phyloP scores from a whole-genome alignment of 2,888 invertebrate genomes.

The Meteorus cinctellus region DNA sequence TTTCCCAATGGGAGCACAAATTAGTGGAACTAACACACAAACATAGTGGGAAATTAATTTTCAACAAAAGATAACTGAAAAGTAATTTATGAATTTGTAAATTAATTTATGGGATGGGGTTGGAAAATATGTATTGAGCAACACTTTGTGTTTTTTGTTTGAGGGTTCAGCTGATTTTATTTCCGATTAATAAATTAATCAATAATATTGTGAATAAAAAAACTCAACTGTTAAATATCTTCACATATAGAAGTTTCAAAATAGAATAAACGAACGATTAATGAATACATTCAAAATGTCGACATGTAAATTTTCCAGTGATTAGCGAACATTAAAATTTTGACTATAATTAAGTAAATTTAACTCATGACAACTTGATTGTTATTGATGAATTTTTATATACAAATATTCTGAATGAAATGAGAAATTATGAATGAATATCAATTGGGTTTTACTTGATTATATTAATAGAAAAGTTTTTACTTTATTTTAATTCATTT shows the following conservation, averaged over 20 bases:
- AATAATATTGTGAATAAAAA: neutral
- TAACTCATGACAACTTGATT: neutral
- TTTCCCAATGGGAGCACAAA: neutral
- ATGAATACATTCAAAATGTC: neutral
- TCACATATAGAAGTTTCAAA: neutral
- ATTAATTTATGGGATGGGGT: neutral
- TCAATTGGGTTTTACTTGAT: neutral
- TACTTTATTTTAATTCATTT: neutral
- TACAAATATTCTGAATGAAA: neutral
- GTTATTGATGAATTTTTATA: neutral
- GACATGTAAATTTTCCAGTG: neutral
- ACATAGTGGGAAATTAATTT: neutral
- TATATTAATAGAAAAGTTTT: neutral
- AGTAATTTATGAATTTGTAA: neutral
- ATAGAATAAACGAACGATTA: neutral
- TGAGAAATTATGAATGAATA: neutral
- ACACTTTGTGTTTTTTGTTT: neutral
- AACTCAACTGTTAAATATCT: neutral
- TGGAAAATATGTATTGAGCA: neutral
- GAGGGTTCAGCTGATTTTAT: neutral
- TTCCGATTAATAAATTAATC: neutral
- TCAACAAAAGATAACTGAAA: neutral
- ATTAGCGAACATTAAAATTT: neutral
- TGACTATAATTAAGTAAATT: neutral
- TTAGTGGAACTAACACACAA: neutral